Percentiles rank a stretch among this genome's conserved stretches.
Conservation (phyloP, 2,797 vertebrate genomes). For the Esox masquinongy region DNA sequence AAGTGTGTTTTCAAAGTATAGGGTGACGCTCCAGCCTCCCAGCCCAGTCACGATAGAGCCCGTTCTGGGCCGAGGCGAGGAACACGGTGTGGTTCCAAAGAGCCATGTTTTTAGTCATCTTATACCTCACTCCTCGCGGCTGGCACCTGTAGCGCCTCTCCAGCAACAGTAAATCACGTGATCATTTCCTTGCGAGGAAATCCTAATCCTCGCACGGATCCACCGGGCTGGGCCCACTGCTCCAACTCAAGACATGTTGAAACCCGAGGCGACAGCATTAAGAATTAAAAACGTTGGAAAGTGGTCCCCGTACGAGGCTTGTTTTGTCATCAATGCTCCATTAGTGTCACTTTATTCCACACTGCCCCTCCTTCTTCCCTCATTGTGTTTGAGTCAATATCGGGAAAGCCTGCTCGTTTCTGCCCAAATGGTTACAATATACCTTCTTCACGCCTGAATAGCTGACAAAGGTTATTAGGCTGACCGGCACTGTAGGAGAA, state of each 20-base stretch:
- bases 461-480: constrained; percentile 76
- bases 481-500: constrained; percentile 50
- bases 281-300: constrained; percentile 79
- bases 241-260: constrained; percentile 68
- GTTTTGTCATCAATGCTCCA: constrained; percentile 84
- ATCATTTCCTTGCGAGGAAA: constrained; percentile 78
- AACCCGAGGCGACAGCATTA: constrained; percentile 78
- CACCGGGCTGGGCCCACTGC: constrained; percentile 57
- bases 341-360: constrained; percentile 84
- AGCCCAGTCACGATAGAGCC: constrained; percentile 64
- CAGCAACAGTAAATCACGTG: constrained; percentile 86
- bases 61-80: constrained; percentile 56
- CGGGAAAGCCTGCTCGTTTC: constrained; percentile 79
- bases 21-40: constrained; percentile 67
- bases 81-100: constrained; percentile 63
- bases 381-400: constrained; percentile 73
- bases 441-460: constrained; percentile 79
- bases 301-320: constrained; percentile 77
- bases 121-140: constrained; percentile 62
- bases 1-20: constrained; percentile 72
- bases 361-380: constrained; percentile 66
- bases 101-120: constrained; percentile 68
- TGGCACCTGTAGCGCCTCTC: constrained; percentile 74
- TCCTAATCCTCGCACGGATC: constrained; percentile 73
- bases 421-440: constrained; percentile 81